Evolutionary conservation across 2,888 invertebrate genomes (phyloP), one percentile per base, ranked within the genome.

Genomic region (Ophion obscuratus): DNA sequence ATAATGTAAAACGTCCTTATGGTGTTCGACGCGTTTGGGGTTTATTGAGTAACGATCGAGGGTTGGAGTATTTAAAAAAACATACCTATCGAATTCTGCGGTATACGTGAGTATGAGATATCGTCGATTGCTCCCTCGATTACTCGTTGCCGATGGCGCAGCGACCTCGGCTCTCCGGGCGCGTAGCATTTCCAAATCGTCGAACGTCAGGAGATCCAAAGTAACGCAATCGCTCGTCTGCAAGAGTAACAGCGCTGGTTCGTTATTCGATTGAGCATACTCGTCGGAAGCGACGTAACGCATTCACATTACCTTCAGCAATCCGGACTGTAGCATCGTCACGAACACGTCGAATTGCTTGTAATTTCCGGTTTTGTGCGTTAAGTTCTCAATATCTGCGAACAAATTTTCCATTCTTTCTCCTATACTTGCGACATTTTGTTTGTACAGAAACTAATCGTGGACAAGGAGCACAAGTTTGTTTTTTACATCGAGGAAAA

Each of bases 331-430:
- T 47, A 95, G 91, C 95, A 95, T 95, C 7, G 95, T 94, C 7
- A 95, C 91, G 89, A 95, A 95, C 47, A 95, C 94, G 86, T 95
- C 94, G 88, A 95, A 95, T 86, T 95, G 95, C 89, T 95, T 95
- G 89, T 94, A 95, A 91, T 95, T 95, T 70, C 95, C 95, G 7
- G 95, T 95, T 91, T 95, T 95, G 44, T 95, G 95, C 2, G 95
- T 95, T 80, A 95, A 91, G 89, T 94, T 95, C 93, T 95, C 95
- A 64, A 95, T 94, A 92, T 95, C 95, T 95, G 90, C 57, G 79
- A 88, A 89, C 68, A 24, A 53, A 24, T 73, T 40, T 40, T 9
- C 9, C 40, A 40, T 40, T 40, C 79, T 74, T 24, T 24, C 47
- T 14, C 10, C 2, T 20, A 20, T 6, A 73, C 36, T 57, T 24